These are phyloP conservation scores for Platerodrilus igneus DNA, from an alignment of 2,888 invertebrate species.

Conservation along the genomic window DNA sequence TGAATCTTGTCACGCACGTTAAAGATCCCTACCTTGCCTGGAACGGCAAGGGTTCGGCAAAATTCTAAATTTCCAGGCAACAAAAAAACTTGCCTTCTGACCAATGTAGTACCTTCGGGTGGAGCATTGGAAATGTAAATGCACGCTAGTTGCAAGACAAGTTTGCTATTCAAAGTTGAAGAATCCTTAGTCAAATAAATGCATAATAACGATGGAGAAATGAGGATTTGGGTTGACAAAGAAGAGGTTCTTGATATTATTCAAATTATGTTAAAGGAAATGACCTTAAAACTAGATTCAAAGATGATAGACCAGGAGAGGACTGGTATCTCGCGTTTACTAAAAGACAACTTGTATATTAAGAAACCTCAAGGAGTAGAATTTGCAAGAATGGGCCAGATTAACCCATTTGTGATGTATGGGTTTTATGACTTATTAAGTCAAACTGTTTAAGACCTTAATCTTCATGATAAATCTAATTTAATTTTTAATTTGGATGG, in stretches of 20 bases:
- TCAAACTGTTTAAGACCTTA: neutral
- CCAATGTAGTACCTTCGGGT: no score
- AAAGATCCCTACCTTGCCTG: no score
- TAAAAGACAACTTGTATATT: conserved; percentile 5
- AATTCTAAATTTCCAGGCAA: no score
- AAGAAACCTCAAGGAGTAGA: conserved; percentile 7
- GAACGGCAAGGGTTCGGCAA: no score
- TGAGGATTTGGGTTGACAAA: conserved; percentile 8
- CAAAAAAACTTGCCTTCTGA: no score
- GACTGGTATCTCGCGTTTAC: conserved; percentile 7
- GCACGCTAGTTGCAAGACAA: no score
- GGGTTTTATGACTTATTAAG: conserved; percentile 6
- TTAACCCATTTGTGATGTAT: conserved; percentile 6
- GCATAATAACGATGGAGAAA: conserved; percentile 3
- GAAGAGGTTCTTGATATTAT: conserved; percentile 6
- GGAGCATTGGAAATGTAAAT: no score
- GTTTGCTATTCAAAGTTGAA: no score
- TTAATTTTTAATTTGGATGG: conserved; percentile 8
- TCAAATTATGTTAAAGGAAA: conserved; percentile 25
- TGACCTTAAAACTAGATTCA: conserved; percentile 8
- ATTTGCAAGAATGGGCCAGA: neutral
- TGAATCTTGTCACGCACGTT: no score
- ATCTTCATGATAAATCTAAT: conserved; percentile 2
- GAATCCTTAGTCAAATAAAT: conserved; percentile 1
- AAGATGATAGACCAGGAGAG: conserved; percentile 4